Percentiles rank a stretch among this genome's conserved stretches.
phyloP scores from a whole-genome alignment of 2,888 invertebrate genomes.

The Dolichopus griseipennis region DNA sequence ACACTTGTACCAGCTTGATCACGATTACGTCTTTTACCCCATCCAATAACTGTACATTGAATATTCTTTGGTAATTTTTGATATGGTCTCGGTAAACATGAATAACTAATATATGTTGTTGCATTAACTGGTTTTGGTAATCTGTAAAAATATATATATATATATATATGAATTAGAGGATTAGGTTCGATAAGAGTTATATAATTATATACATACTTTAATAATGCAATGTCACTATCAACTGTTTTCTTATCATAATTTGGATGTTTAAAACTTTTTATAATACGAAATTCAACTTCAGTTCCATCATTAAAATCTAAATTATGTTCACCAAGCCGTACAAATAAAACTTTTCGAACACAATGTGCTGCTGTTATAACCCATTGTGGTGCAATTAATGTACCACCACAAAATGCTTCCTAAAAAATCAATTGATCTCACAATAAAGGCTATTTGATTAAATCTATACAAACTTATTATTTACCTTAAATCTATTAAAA shows the following conservation, averaged over 20 bases:
- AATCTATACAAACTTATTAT: constrained; percentile 7
- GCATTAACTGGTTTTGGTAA: constrained; percentile 36
- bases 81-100: constrained; percentile 69
- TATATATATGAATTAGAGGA: background rate
- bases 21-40: constrained; percentile 75
- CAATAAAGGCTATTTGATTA: constrained; percentile 9
- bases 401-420: constrained; percentile 87
- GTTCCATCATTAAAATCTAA: constrained; percentile 62
- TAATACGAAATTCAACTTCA: constrained; percentile 67
- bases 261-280: constrained; percentile 70
- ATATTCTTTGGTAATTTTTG: constrained; percentile 57
- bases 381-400: constrained; percentile 72
- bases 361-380: constrained; percentile 84
- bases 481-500: constrained; percentile 70
- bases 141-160: too few species aligned
- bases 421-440: constrained; percentile 32
- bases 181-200: background rate
- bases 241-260: constrained; percentile 80
- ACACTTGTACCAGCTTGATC: constrained; percentile 73
- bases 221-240: constrained; percentile 83
- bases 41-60: constrained; percentile 80
- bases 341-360: constrained; percentile 62
- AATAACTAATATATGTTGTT: constrained; percentile 51
- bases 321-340: constrained; percentile 81
- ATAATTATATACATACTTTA: constrained; percentile 47